phyloP scores from a whole-genome alignment of 2,113 vertebrate species.

The Diadophis punctatus region DNA sequence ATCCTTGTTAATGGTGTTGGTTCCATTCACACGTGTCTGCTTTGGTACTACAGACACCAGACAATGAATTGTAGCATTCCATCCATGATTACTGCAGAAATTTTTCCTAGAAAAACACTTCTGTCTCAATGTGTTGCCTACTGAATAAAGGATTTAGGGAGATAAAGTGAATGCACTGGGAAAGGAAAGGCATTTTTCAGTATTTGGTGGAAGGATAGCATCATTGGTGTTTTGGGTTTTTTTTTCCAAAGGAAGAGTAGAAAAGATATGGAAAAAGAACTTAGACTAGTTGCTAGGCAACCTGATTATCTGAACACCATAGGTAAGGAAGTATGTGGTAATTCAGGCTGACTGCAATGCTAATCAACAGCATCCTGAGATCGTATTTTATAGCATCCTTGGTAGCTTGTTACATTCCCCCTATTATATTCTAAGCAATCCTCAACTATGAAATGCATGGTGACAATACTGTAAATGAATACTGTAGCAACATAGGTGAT shows the following conservation, averaged over 20 bases:
- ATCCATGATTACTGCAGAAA: not conserved
- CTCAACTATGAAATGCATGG: not conserved
- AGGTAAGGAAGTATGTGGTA: not conserved
- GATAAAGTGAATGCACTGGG: not conserved
- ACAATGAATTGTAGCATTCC: not conserved
- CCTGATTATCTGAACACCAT: not conserved
- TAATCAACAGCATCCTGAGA: not conserved
- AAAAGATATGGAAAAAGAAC: not conserved
- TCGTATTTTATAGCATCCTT: not conserved
- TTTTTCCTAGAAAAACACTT: not conserved
- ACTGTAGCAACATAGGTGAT: not conserved
- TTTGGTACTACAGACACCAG: not conserved
- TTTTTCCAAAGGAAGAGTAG: not conserved
- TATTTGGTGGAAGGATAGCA: not conserved
- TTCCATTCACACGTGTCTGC: not conserved
- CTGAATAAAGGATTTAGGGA: not conserved
- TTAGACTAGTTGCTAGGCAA: not conserved
- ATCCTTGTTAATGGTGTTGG: not conserved
- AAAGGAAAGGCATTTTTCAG: not conserved
- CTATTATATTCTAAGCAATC: not conserved
- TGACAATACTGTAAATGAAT: not conserved
- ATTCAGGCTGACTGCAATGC: not conserved
- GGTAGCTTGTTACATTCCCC: not conserved
- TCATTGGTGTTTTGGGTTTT: no score
- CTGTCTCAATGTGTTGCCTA: not conserved